Evolutionary conservation across 1,140 invertebrate genomes (phyloP).

Genomic region (Battus philenor): DNA sequence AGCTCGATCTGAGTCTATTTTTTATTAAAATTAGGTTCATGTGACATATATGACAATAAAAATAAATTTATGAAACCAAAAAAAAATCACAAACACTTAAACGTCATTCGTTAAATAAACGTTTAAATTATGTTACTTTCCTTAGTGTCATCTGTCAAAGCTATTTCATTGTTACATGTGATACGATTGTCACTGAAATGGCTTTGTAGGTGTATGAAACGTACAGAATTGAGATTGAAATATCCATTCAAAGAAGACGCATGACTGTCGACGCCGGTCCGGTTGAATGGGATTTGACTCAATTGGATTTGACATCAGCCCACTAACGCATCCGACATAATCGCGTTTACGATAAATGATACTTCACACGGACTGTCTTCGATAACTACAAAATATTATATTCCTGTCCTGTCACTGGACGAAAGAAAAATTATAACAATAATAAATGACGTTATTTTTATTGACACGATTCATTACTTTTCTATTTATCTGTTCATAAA

Average conservation of each 20-base stretch:
- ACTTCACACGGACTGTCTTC: not conserved
- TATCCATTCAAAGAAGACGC: slow-evolving; percentile 9
- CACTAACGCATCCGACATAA: not conserved
- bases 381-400: not conserved
- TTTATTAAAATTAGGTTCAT: no score
- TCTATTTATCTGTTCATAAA: no score
- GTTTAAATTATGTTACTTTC: not conserved
- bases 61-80: no score
- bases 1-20: no score
- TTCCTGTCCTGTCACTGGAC: not conserved
- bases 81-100: no score
- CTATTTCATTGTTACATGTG: no score
- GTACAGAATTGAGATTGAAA: slow-evolving; percentile 2
- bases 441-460: not conserved
- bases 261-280: slow-evolving; percentile 7
- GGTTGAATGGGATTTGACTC: not conserved
- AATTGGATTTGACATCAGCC: slow-evolving; percentile 8
- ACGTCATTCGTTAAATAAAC: not conserved
- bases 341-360: not conserved
- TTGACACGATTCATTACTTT: no score
- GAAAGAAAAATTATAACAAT: not conserved
- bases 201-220: no score
- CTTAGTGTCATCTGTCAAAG: no score
- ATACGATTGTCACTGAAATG: no score
- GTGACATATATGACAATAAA: no score